Percentiles rank a stretch among this genome's conserved stretches.
Evolutionary conservation across 2,797 vertebrate genomes (phyloP).

Genomic region (Squalus acanthias): DNA sequence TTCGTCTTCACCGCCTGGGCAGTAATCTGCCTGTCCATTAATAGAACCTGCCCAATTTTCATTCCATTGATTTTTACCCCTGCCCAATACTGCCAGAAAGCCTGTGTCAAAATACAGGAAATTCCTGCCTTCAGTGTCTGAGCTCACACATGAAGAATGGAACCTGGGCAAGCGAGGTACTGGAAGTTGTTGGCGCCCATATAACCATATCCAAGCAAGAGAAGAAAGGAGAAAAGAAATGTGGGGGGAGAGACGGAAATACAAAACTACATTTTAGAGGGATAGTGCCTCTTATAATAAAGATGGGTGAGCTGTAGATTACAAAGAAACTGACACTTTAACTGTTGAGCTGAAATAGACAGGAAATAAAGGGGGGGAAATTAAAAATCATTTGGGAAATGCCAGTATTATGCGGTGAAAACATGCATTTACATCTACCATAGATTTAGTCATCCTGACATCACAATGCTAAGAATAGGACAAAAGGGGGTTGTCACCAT

Average conservation of each 20-base stretch:
- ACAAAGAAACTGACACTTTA: neutral
- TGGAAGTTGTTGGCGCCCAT: neutral
- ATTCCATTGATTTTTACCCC: neutral
- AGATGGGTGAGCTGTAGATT: neutral
- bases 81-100: neutral
- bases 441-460: constrained; percentile 22
- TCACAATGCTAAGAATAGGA: constrained; percentile 26
- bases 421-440: neutral
- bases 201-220: neutral
- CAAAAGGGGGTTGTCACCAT: constrained; percentile 2
- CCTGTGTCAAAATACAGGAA: neutral
- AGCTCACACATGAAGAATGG: neutral
- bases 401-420: neutral
- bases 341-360: neutral
- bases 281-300: neutral
- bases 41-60: neutral
- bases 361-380: neutral
- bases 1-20: neutral
- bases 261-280: neutral
- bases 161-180: neutral
- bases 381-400: constrained; percentile 7
- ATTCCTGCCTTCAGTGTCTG: neutral
- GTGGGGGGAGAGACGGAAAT: neutral
- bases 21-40: neutral
- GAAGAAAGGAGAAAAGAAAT: neutral